phyloP scores from a whole-genome alignment of 2,888 invertebrate species.

The Sclerodermus sp. region DNA sequence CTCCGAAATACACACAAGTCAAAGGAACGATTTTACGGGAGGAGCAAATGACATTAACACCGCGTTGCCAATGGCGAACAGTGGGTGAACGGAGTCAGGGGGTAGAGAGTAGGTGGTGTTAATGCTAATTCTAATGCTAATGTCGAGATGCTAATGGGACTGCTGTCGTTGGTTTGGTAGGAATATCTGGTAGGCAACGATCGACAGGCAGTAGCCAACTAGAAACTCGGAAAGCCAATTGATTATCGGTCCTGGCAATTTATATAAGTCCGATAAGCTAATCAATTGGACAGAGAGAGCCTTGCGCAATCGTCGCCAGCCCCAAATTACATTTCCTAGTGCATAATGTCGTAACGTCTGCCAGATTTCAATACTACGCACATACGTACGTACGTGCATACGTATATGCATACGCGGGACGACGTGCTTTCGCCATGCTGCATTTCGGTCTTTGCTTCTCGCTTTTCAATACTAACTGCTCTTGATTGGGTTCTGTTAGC shows the following conservation, averaged over 20 bases:
- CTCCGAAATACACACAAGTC: not conserved
- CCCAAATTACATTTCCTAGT: too few species aligned
- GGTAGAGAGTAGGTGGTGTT: conserved; percentile 39
- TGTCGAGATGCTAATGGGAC: conserved; percentile 31
- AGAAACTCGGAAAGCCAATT: conserved; percentile 25
- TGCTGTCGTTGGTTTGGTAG: conserved; percentile 15
- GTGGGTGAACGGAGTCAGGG: conserved; percentile 2
- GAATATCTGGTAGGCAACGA: conserved; percentile 21
- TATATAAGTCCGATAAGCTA: conserved; percentile 40
- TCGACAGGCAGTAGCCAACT: conserved; percentile 24
- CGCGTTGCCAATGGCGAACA: not conserved
- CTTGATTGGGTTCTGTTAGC: too few species aligned
- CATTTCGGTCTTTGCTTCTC: too few species aligned
- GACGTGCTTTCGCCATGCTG: too few species aligned
- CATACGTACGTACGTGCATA: too few species aligned
- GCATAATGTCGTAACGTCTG: too few species aligned
- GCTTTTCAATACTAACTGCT: too few species aligned
- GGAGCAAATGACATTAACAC: too few species aligned
- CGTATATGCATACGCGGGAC: too few species aligned
- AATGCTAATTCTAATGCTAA: conserved; percentile 42
- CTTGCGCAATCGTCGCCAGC: too few species aligned
- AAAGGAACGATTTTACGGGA: conserved; percentile 17
- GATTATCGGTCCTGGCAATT: conserved; percentile 38
- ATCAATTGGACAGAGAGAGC: conserved; percentile 23
- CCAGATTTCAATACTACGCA: too few species aligned